A percentile compares a stretch with the other conserved stretches of the same genome.
Conservation (phyloP, 2,888 invertebrate species). For the Chouioia cunea region DNA sequence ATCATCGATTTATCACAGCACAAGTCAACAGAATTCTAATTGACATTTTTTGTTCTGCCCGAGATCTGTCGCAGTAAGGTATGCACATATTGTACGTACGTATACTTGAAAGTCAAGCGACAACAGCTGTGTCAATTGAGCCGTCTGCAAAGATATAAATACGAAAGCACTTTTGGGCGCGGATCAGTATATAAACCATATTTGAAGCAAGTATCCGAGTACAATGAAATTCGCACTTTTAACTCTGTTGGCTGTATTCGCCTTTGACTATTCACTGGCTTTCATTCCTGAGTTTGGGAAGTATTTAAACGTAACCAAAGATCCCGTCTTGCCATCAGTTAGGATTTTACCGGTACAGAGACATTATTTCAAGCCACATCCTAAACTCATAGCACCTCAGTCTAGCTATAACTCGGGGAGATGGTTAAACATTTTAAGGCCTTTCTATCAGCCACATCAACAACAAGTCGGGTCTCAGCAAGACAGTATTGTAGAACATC, state of each 20-base stretch:
- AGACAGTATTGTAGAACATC: not conserved
- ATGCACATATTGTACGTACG: no score
- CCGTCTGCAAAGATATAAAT: slow-evolving; percentile 9
- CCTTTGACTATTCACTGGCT: not conserved
- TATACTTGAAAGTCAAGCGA: no score
- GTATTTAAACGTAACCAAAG: no score
- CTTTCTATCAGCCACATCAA: not conserved
- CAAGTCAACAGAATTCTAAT: not conserved
- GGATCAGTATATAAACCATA: not conserved
- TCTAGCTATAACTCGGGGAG: no score
- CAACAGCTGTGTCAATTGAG: no score
- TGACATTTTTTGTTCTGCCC: not conserved
- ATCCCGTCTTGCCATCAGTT: no score
- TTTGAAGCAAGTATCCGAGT: not conserved
- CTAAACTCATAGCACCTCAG: no score
- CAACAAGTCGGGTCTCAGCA: not conserved
- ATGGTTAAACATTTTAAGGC: not conserved
- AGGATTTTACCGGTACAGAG: no score
- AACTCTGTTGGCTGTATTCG: slow-evolving; percentile 1
- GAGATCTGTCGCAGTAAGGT: no score
- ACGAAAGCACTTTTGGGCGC: not conserved
- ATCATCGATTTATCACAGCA: not conserved
- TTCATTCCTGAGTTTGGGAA: not conserved
- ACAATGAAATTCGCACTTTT: slow-evolving; percentile 14
- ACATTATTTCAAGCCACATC: no score